These are phyloP conservation scores for Distichodus sexfasciatus DNA, from an alignment of 2,797 vertebrate species.

Conservation along the genomic window DNA sequence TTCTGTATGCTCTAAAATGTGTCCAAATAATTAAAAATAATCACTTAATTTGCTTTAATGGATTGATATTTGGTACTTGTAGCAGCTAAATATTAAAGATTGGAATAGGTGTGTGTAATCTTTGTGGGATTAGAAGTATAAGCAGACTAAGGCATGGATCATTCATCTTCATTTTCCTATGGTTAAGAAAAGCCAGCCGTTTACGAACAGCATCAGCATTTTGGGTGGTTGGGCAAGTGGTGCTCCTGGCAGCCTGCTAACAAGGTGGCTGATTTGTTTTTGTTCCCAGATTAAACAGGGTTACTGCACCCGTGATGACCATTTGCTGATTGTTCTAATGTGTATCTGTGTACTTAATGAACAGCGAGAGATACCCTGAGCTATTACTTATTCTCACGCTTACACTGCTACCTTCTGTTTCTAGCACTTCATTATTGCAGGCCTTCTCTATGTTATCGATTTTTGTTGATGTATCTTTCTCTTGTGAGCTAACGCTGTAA, in stretches of 20 bases:
- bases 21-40: background rate
- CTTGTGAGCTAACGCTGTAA: background rate
- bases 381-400: background rate
- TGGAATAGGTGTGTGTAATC: background rate
- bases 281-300: conserved; percentile 8
- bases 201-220: background rate
- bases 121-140: conserved; percentile 1
- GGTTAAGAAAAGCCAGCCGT: background rate
- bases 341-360: conserved; percentile 35
- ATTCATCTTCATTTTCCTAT: conserved; percentile 29
- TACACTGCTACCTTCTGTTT: background rate
- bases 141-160: background rate
- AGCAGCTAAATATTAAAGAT: background rate
- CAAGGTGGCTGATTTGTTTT: conserved; percentile 42
- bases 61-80: background rate
- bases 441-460: background rate
- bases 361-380: background rate
- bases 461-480: background rate
- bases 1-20: background rate
- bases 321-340: conserved; percentile 32
- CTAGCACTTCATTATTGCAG: background rate
- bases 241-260: conserved; percentile 22
- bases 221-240: background rate
- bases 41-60: background rate
- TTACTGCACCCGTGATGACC: conserved; percentile 29